phyloP scores from a whole-genome alignment of 2,113 vertebrate genomes.

The Nothocercus nigrocapillus region DNA sequence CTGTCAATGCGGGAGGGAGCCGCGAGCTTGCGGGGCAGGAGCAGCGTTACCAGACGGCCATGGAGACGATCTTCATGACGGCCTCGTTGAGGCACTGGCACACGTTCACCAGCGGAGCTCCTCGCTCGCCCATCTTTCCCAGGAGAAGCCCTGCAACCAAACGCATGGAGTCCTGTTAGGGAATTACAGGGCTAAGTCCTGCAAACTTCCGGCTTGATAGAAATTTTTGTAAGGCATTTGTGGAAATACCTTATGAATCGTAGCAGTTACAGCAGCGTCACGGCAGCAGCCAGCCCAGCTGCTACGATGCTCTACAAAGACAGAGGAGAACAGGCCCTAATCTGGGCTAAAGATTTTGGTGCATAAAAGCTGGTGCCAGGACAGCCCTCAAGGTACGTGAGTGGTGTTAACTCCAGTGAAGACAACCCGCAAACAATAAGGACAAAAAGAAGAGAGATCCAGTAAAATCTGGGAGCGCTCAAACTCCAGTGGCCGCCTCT shows the following conservation, averaged over 20 bases:
- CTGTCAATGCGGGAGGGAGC: neutral
- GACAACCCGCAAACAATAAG: neutral
- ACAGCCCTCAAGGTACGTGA: neutral
- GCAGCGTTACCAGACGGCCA: slow-evolving; percentile 84
- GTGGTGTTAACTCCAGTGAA: neutral
- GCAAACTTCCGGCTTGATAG: neutral
- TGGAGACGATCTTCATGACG: slow-evolving; percentile 90
- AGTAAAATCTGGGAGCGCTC: neutral
- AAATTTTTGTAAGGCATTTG: too few relatives aligned
- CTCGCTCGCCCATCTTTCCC: slow-evolving; percentile 88
- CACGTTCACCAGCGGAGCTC: slow-evolving; percentile 84
- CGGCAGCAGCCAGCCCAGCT: neutral
- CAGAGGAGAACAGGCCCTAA: too few relatives aligned
- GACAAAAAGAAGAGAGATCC: too few relatives aligned
- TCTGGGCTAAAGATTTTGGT: neutral
- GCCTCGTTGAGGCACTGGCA: slow-evolving; percentile 91
- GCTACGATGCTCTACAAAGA: neutral
- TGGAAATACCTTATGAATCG: fast-evolving
- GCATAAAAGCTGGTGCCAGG: neutral
- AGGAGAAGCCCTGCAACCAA: slow-evolving; percentile 81
- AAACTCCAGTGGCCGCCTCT: neutral
- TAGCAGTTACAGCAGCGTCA: fast-evolving
- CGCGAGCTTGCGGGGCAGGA: neutral
- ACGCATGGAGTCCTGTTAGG: neutral
- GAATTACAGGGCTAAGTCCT: fast-evolving